phyloP scores from a whole-genome alignment of 2,113 vertebrate species.

The Heliornis fulica region DNA sequence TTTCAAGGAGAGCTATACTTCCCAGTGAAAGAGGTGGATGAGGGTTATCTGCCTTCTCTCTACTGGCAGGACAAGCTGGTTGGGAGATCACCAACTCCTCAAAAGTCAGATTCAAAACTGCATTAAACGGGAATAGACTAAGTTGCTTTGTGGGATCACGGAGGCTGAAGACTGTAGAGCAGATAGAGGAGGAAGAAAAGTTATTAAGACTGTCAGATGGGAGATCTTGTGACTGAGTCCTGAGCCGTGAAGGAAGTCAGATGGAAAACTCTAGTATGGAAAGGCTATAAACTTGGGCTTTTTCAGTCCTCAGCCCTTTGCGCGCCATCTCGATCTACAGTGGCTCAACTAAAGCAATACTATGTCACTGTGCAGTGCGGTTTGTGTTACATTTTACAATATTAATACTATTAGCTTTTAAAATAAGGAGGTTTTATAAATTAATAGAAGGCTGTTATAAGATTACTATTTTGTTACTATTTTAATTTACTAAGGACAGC shows the following conservation, averaged over 20 bases:
- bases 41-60: neutral
- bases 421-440: neutral
- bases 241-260: neutral
- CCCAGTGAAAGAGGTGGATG: neutral
- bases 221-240: neutral
- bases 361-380: neutral
- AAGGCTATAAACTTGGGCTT: neutral
- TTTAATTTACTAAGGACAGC: conserved; percentile 1
- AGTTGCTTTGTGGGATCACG: rapidly evolving
- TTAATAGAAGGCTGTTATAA: neutral
- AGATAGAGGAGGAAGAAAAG: neutral
- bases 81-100: neutral
- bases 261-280: neutral
- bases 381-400: neutral
- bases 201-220: neutral
- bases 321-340: neutral
- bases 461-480: neutral
- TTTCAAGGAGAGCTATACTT: neutral
- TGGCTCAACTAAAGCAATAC: neutral
- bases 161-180: neutral
- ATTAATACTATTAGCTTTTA: conserved; percentile 11
- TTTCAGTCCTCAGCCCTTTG: neutral
- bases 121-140: neutral
- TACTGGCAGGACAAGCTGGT: neutral
- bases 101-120: neutral